Conservation (phyloP, 2,888 invertebrate species). For the Strigamia transsilvanica region DNA sequence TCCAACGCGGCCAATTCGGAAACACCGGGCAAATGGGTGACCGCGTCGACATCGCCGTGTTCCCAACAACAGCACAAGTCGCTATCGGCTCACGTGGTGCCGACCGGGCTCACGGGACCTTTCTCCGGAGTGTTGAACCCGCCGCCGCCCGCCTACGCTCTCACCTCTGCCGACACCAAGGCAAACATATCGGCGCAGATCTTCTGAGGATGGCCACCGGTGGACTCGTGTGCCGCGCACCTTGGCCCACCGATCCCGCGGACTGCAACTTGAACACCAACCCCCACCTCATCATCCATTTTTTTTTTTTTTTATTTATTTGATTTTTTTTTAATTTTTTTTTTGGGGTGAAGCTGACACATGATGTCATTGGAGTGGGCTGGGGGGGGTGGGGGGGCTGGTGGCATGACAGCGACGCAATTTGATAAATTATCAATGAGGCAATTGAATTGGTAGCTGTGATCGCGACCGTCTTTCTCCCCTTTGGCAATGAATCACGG, state of each 20-base stretch:
- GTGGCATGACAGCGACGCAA: slow-evolving; percentile 14
- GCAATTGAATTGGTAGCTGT: slow-evolving; percentile 44
- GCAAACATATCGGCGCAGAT: slow-evolving; percentile 56
- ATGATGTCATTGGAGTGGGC: slow-evolving; percentile 13
- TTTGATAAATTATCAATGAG: slow-evolving; percentile 39
- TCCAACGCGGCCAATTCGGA: slow-evolving; percentile 12
- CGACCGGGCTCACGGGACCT: slow-evolving; percentile 54
- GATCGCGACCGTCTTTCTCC: slow-evolving; percentile 38
- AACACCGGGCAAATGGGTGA: slow-evolving; percentile 41
- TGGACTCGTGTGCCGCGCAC: slow-evolving; percentile 21
- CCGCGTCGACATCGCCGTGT: slow-evolving; percentile 43
- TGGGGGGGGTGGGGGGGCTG: background rate
- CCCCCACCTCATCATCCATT: background rate
- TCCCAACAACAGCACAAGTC: slow-evolving; percentile 45
- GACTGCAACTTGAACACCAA: background rate
- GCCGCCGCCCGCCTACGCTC: slow-evolving; percentile 53
- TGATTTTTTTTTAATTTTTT: background rate
- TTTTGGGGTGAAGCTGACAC: background rate
- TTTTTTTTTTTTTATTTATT: slow-evolving; percentile 4
- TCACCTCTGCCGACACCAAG: slow-evolving; percentile 54
- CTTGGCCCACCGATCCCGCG: slow-evolving; percentile 31
- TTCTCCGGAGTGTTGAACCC: slow-evolving; percentile 54
- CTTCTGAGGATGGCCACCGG: slow-evolving; percentile 54
- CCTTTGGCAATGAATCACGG: slow-evolving; percentile 44
- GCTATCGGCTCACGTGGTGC: slow-evolving; percentile 35